Percentiles rank a stretch among this genome's conserved stretches.
These are phyloP conservation scores for Saccostrea echinata DNA, from an alignment of 1,140 invertebrate species.

Conservation along the genomic window DNA sequence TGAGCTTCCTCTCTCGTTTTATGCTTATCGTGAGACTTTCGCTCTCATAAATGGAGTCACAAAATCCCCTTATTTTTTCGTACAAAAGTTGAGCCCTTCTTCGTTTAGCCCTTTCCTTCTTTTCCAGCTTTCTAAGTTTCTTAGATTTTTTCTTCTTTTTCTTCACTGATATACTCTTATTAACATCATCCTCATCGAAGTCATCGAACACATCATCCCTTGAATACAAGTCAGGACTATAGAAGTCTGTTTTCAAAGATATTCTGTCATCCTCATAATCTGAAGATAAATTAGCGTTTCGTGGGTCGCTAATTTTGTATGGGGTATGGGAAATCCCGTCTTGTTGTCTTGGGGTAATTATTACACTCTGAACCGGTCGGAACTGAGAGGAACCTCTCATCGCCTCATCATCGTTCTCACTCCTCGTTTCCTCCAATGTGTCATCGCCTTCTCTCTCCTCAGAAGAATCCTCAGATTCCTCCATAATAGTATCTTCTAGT, in stretches of 20 bases:
- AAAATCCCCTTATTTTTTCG: slow-evolving; percentile 9
- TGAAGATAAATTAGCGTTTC: background rate
- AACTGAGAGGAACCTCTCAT: background rate
- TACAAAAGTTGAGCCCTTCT: background rate
- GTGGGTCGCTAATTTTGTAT: background rate
- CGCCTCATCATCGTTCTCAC: background rate
- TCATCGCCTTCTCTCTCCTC: background rate
- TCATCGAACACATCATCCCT: slow-evolving; percentile 8
- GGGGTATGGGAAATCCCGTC: background rate
- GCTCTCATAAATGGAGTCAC: background rate
- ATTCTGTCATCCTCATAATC: background rate
- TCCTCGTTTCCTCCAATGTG: background rate
- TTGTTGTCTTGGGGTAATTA: background rate
- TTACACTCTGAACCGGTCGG: background rate
- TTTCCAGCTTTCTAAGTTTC: background rate
- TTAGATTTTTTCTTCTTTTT: slow-evolving; percentile 13
- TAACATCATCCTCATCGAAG: background rate
- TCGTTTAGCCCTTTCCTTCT: background rate
- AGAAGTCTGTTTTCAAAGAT: background rate
- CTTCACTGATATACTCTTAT: background rate
- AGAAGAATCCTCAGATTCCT: slow-evolving; percentile 7
- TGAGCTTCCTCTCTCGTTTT: background rate
- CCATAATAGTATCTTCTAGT: background rate
- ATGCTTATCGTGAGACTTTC: slow-evolving; percentile 30
- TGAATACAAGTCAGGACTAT: background rate